Conservation (phyloP, 2,113 vertebrate species). For the Archilochus colubris region DNA sequence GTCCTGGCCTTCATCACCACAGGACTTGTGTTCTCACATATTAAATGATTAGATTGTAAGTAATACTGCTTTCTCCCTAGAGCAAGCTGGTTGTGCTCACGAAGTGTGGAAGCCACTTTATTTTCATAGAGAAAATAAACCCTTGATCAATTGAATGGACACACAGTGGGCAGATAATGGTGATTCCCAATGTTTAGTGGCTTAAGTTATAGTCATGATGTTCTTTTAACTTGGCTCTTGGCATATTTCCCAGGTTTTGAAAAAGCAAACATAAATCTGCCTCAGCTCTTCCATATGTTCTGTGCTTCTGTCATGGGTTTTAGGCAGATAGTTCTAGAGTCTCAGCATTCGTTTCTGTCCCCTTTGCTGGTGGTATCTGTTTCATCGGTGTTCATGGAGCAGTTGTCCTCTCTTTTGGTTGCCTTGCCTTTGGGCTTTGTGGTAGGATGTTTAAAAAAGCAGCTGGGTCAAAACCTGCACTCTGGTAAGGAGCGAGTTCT, state of each 20-base stretch:
- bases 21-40: neutral
- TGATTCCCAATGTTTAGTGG: neutral
- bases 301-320: neutral
- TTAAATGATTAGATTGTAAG: neutral
- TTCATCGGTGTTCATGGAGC: neutral
- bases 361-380: neutral
- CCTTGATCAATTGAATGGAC: neutral
- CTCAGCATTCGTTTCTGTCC: neutral
- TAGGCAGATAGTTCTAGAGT: neutral
- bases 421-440: neutral
- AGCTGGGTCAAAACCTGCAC: neutral
- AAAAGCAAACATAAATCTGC: neutral
- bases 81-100: neutral
- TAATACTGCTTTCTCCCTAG: neutral
- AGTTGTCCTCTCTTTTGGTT: neutral
- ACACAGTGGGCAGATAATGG: neutral
- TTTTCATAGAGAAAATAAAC: neutral
- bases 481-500: neutral
- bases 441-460: neutral
- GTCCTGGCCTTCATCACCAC: neutral
- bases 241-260: neutral
- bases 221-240: neutral
- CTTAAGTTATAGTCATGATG: neutral
- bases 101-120: neutral
- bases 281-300: neutral